Percentiles rank a stretch among this genome's conserved stretches.
Conservation (phyloP, 2,888 invertebrate genomes). For the Nomada hirtipes region DNA sequence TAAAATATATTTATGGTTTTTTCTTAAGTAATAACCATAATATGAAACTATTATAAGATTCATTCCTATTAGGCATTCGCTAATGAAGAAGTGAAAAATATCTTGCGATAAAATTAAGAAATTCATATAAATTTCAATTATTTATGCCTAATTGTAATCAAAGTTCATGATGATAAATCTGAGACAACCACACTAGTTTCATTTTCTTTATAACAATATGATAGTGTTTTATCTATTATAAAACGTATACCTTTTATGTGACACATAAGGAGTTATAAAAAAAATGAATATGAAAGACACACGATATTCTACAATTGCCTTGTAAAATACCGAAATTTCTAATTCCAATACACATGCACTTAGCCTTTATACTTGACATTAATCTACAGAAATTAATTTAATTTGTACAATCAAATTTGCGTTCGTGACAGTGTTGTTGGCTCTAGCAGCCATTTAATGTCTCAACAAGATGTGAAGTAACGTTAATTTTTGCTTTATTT, state of each 20-base stretch:
- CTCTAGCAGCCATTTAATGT: conserved; percentile 3
- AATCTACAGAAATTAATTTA: conserved; percentile 19
- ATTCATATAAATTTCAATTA: conserved; percentile 37
- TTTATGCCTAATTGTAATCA: conserved; percentile 41
- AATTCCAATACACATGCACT: conserved; percentile 13
- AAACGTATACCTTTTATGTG: conserved; percentile 22
- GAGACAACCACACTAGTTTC: conserved; percentile 15
- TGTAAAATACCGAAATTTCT: conserved; percentile 16
- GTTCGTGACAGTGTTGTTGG: conserved; percentile 13
- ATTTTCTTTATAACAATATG: conserved; percentile 15
- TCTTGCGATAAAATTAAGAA: conserved; percentile 35
- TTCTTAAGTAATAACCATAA: conserved; percentile 45
- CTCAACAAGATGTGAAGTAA: conserved; percentile 15
- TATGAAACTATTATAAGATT: conserved; percentile 34
- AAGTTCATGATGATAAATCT: conserved; percentile 20
- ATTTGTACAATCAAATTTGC: conserved; percentile 30
- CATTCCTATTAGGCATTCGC: conserved; percentile 37
- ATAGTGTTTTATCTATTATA: conserved; percentile 24
- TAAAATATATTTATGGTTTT: conserved; percentile 40
- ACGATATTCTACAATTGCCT: conserved; percentile 27
- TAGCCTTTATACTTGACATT: conserved; percentile 31
- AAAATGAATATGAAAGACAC: conserved; percentile 21
- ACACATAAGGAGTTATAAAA: conserved; percentile 28
- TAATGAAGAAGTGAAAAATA: conserved; percentile 25
- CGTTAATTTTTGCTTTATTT: conserved; percentile 43